These are phyloP conservation scores for Pogonocichla stellata DNA, from an alignment of 2,113 vertebrate genomes.

Conservation along the genomic window DNA sequence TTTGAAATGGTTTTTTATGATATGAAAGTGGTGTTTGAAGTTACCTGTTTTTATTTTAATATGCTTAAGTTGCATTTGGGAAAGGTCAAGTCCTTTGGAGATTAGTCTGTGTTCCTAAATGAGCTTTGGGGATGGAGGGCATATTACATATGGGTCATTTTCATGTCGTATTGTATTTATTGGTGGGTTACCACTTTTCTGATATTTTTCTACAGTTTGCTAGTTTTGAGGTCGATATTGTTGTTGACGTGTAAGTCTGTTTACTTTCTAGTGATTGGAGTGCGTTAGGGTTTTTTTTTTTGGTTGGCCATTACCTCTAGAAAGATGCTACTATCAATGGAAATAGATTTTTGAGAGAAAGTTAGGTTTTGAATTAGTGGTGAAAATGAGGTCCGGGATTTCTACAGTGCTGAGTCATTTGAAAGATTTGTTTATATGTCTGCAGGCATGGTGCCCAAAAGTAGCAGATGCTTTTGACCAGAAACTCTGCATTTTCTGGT, in stretches of 20 bases:
- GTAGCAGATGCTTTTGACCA: not conserved
- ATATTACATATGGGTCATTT: not conserved
- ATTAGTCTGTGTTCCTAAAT: not conserved
- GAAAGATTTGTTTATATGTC: not conserved
- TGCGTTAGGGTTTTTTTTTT: not conserved
- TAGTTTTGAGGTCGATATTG: rapidly evolving
- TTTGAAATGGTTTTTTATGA: not conserved
- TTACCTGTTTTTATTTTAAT: not conserved
- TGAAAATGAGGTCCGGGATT: not conserved
- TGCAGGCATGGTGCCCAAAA: not conserved
- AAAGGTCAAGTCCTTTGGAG: not conserved
- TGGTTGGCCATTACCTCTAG: not conserved
- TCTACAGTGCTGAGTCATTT: not conserved
- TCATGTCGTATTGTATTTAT: not conserved
- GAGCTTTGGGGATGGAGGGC: not conserved
- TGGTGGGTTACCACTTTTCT: not conserved
- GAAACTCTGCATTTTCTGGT: not conserved
- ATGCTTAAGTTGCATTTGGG: not conserved
- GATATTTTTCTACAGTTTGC: not conserved
- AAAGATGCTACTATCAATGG: not conserved
- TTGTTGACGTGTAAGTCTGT: not conserved
- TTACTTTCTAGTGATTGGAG: not conserved
- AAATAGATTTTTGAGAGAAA: not conserved
- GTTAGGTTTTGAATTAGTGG: not conserved
- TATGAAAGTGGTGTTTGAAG: not conserved